A percentile compares a stretch with the other conserved stretches of the same genome.
Evolutionary conservation across 2,113 vertebrate genomes (phyloP).

Genomic region (Pelmatolapia mariae): DNA sequence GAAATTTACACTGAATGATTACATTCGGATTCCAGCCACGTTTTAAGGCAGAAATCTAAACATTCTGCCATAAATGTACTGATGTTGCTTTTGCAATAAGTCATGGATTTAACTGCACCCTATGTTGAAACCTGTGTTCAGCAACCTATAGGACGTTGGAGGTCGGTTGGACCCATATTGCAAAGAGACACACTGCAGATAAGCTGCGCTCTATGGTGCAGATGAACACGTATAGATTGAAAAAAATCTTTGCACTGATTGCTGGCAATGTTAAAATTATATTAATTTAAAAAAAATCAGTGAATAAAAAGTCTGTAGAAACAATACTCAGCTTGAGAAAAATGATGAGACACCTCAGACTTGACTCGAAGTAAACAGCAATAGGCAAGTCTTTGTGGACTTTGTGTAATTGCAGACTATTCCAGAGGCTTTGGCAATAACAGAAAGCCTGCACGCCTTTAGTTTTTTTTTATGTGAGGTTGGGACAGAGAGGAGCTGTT

Average conservation of each 20-base stretch:
- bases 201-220: accelerated
- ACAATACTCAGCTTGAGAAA: neutral
- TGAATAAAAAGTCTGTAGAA: neutral
- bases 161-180: accelerated
- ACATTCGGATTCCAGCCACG: accelerated
- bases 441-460: neutral
- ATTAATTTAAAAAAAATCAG: accelerated
- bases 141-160: neutral
- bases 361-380: neutral
- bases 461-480: neutral
- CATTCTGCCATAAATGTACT: accelerated
- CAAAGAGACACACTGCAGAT: neutral
- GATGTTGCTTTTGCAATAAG: neutral
- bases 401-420: neutral
- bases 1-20: neutral
- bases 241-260: neutral
- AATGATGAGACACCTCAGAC: neutral
- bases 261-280: neutral
- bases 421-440: neutral
- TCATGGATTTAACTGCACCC: neutral
- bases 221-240: accelerated
- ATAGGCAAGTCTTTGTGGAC: neutral
- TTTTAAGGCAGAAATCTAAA: neutral
- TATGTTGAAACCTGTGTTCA: neutral
- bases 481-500: accelerated